Evolutionary conservation across 2,797 vertebrate species (phyloP), one percentile per base, ranked within the genome.

Genomic region (Neopelma chrysocephalum): DNA sequence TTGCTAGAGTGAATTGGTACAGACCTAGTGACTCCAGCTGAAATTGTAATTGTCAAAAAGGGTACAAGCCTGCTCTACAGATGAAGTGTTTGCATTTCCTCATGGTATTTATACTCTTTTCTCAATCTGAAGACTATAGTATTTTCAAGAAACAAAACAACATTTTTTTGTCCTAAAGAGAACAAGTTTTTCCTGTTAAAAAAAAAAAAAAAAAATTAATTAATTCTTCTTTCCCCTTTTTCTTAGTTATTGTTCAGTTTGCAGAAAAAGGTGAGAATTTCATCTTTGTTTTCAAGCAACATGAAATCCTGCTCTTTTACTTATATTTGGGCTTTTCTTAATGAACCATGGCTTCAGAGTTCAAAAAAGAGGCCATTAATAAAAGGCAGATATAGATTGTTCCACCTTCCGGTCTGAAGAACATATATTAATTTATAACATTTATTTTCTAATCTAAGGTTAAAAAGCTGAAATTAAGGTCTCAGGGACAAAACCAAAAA

Each of bases 371-470:
- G 89, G 89, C 84, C 97, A 97, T 98, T 97, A 98, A 97, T 97
- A 98, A 98, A 92, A 82, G 94, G 72, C 96, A 97, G 95, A 97
- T 98, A 98, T 50, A 97, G 83, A 89, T 47, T 97, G 80, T 96
- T 96, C 96, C 77, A 90, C 89, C 88, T 97, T 97, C 89, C 96
- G 97, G 97, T 98, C 96, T 97, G 87, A 90, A 95, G 96, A 80
- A 83, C 4, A 70, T 3, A 84, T 58, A 65, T 23, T 45, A 53
- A 68, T 87, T 86, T 60, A 76, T 45, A 54, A 51, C 11, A 56
- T 75, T 81, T 98, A 97, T 98, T 98, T 97, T 96, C 94, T 93
- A 95, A 93, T 96, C 94, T 96, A 97, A 98, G 94, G 95, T 97
- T 97, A 92, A 97, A 97, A 94, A 78, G 62, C 75, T 97, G 88